Evolutionary conservation across 2,797 vertebrate species (phyloP).

Genomic region (Microhierax caerulescens): DNA sequence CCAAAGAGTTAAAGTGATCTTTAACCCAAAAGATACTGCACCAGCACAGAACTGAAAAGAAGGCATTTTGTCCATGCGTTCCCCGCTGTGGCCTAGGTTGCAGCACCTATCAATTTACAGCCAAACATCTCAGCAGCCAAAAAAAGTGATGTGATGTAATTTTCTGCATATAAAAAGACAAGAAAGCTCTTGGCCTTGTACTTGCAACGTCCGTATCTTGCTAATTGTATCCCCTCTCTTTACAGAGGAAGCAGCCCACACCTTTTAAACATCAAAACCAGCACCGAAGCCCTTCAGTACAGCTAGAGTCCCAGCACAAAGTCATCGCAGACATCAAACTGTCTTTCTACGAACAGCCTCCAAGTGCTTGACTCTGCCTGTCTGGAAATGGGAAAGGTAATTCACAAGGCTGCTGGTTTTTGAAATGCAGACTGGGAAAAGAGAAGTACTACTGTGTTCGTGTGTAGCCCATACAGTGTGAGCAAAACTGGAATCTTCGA

Average conservation of each 20-base stretch:
- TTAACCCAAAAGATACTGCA: background rate
- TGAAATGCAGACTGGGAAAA: background rate
- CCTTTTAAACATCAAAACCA: background rate
- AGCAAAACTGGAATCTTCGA: background rate
- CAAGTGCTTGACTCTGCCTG: background rate
- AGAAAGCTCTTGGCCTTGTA: background rate
- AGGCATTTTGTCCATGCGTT: background rate
- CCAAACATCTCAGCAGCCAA: background rate
- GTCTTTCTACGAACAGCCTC: background rate
- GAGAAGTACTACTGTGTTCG: background rate
- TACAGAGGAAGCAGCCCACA: background rate
- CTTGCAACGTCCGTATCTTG: background rate
- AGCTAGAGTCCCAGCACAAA: background rate
- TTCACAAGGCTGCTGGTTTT: background rate
- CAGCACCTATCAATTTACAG: background rate
- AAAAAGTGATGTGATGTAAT: background rate
- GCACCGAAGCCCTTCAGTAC: background rate
- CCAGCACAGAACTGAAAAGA: background rate
- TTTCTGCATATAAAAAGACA: background rate
- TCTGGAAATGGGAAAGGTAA: background rate
- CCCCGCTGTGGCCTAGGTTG: background rate
- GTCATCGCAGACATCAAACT: background rate
- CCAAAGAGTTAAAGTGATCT: background rate
- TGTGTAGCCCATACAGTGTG: fast-evolving
- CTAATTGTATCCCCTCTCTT: background rate